Evolutionary conservation across 2,888 invertebrate genomes (phyloP).

Genomic region (Harpalus rubripes): DNA sequence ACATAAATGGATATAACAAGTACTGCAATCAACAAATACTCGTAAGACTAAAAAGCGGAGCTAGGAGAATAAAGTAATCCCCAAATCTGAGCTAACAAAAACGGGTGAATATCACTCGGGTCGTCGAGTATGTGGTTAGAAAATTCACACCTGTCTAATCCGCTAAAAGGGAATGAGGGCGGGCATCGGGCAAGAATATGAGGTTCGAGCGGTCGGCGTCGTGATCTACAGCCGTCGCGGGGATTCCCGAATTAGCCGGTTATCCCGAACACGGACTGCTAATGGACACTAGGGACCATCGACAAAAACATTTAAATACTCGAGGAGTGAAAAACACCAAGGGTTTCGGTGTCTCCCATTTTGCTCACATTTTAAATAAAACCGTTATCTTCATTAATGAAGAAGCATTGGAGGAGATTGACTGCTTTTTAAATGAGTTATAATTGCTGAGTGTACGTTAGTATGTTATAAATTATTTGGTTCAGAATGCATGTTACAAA

Average conservation of each 20-base stretch:
- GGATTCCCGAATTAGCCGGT: constrained; percentile 63
- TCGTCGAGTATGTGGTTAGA: background rate
- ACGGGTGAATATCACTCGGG: background rate
- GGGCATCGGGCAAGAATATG: constrained; percentile 47
- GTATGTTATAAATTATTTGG: too few relatives aligned
- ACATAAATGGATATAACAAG: too few relatives aligned
- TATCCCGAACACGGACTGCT: constrained; percentile 63
- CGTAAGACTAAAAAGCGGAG: background rate
- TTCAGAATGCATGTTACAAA: too few relatives aligned
- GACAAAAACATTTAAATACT: constrained; percentile 64
- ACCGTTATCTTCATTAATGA: background rate
- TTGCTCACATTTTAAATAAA: background rate
- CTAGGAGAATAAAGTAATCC: background rate
- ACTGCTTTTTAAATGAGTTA: too few relatives aligned
- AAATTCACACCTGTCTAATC: constrained; percentile 37
- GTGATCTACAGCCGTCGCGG: constrained; percentile 61
- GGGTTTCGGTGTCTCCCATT: background rate
- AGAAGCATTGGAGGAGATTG: too few relatives aligned
- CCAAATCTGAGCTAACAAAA: constrained; percentile 8
- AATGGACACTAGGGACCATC: constrained; percentile 60
- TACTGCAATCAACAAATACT: background rate
- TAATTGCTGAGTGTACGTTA: too few relatives aligned
- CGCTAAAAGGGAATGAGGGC: constrained; percentile 3
- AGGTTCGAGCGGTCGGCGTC: constrained; percentile 40
- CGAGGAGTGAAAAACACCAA: constrained; percentile 11